phyloP scores from a whole-genome alignment of 2,888 invertebrate genomes.

The Cantharis nigra region DNA sequence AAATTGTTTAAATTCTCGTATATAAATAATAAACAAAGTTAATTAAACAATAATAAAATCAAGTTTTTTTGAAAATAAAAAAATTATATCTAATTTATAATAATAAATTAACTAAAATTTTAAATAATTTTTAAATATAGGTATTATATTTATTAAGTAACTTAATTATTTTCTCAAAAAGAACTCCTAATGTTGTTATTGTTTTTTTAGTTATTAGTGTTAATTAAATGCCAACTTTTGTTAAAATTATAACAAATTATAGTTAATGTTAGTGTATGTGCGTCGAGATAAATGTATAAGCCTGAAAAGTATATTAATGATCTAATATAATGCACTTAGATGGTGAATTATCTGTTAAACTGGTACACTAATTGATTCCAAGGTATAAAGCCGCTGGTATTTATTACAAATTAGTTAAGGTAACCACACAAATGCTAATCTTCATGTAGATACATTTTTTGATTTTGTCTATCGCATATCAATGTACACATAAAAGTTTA shows the following conservation, averaged over 20 bases:
- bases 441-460: not conserved
- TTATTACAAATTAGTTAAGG: constrained; percentile 41
- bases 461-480: not conserved
- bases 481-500: not conserved
- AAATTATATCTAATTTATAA: too few species aligned
- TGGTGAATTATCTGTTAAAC: constrained; percentile 41
- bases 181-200: not conserved
- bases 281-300: constrained; percentile 22
- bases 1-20: too few species aligned
- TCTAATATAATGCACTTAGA: constrained; percentile 27
- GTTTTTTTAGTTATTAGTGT: constrained; percentile 31
- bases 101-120: too few species aligned
- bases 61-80: too few species aligned
- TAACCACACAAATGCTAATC: constrained; percentile 3
- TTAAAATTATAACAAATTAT: constrained; percentile 38
- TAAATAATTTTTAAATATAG: too few species aligned
- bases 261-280: constrained; percentile 29
- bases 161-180: not conserved
- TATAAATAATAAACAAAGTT: too few species aligned
- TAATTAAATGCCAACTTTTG: constrained; percentile 31
- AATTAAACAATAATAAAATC: too few species aligned
- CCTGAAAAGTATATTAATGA: constrained; percentile 21
- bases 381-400: constrained; percentile 38
- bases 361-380: constrained; percentile 41
- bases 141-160: not conserved